Evolutionary conservation across 2,797 vertebrate species (phyloP), one percentile per base, ranked within the genome.

Genomic region (Megaceryle alcyon): DNA sequence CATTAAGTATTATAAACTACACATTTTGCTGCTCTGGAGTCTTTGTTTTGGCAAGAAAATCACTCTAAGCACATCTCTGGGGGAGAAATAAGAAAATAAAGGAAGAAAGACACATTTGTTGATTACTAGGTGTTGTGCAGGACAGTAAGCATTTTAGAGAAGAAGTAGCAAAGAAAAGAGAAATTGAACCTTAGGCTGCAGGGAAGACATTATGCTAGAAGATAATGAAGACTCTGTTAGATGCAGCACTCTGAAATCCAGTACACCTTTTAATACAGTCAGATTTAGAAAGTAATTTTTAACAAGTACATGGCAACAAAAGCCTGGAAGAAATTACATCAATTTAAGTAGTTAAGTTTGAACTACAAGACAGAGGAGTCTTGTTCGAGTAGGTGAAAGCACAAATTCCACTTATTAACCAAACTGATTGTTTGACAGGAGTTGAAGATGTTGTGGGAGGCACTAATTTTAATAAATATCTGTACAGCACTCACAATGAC

Each of bases 341-440:
- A 82, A 43, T 73, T 85, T 65, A 83, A 95, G 75, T 22, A 65
- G 60, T 79, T 69, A 92, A 68, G 57, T 64, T 64, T 48, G 66
- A 95, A 37, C 9, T 48, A 9, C 25, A 76, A 79, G 70, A 91
- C 65, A 86, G 65, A 71, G 72, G 53, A 61, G 77, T 63, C 49
- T 84, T 86, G 59, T 37, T 71, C 53, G 63, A 91, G 72, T 65
- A 94, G 90, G 88, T 92, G 93, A 93, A 88, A 90, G 73, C 70
- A 81, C 3, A 86, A 90, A 54, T 77, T 59, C 56, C 63, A 84
- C 39, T 81, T 90, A 63, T 69, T 92, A 78, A 78, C 63, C 22
- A 86, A 61, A 63, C 14, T 54, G 71, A 76, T 63, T 90, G 72
- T 68, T 82, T 46, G 76, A 91, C 44, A 16, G 29, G 64, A 86